These are phyloP conservation scores for Campopleginae sp. DNA, from an alignment of 2,888 invertebrate species.

Conservation along the genomic window DNA sequence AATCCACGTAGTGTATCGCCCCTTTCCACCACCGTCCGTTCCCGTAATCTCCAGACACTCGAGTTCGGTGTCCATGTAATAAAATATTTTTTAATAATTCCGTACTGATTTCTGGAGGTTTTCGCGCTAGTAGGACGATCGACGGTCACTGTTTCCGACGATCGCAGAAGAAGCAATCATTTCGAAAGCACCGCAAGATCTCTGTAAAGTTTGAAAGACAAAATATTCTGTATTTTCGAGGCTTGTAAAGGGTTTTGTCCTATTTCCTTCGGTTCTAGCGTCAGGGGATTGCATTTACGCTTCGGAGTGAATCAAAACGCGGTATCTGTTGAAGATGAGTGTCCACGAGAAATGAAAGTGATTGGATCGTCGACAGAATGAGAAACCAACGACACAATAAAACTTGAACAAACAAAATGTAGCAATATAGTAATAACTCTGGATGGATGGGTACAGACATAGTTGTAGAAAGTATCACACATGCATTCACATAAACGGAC, in stretches of 20 bases:
- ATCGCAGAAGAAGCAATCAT: constrained; percentile 1
- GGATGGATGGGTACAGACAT: constrained; percentile 8
- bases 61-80: background rate
- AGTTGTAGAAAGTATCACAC: background rate
- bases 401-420: constrained; percentile 76
- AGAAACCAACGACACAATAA: constrained; percentile 68
- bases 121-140: background rate
- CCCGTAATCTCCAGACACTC: no score
- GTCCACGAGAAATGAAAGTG: constrained; percentile 57
- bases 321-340: constrained; percentile 56
- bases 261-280: constrained; percentile 34
- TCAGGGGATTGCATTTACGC: constrained; percentile 56
- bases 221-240: constrained; percentile 21
- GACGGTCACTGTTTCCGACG: background rate
- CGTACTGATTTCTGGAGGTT: background rate
- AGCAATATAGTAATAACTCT: constrained; percentile 71
- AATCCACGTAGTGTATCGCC: background rate
- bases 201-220: constrained; percentile 14
- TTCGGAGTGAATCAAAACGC: constrained; percentile 46
- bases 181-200: background rate
- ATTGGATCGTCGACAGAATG: constrained; percentile 53
- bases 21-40: background rate
- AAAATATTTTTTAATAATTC: background rate
- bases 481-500: constrained; percentile 34
- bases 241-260: constrained; percentile 28